A percentile compares a stretch with the other conserved stretches of the same genome.
These are phyloP conservation scores for Chouioia cunea DNA, from an alignment of 2,888 invertebrate species.

Conservation along the genomic window DNA sequence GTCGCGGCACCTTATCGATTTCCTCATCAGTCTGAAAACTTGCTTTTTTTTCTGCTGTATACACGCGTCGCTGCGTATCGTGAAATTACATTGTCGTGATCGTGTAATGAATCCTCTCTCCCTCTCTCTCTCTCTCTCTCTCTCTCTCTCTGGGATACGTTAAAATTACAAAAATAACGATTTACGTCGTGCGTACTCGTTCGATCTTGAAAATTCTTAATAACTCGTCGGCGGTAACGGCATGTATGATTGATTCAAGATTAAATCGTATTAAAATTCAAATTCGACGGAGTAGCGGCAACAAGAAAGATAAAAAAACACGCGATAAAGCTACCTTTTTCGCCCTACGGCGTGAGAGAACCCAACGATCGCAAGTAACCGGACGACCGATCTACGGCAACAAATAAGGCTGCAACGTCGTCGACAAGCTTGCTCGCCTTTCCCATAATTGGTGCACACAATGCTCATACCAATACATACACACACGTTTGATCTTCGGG, in stretches of 20 bases:
- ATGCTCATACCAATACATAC: too few relatives aligned
- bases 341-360: constrained; percentile 22
- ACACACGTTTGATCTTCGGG: too few relatives aligned
- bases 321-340: not conserved
- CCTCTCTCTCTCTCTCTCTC: constrained; percentile 1
- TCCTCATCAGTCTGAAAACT: not conserved
- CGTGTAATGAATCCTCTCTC: constrained; percentile 5
- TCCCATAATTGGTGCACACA: too few relatives aligned
- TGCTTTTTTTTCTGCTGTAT: not conserved
- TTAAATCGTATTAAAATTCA: constrained; percentile 14
- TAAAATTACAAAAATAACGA: constrained; percentile 14
- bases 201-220: not conserved
- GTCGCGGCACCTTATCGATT: not conserved
- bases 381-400: not conserved
- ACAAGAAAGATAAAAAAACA: not conserved
- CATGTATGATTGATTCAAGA: constrained; percentile 20
- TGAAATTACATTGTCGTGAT: too few relatives aligned
- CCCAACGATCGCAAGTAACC: not conserved
- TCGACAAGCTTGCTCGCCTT: not conserved
- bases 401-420: constrained; percentile 24
- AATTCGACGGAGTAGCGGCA: constrained; percentile 1
- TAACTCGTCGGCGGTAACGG: constrained; percentile 11
- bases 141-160: constrained; percentile 1
- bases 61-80: constrained; percentile 1
- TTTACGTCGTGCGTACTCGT: not conserved